Percentiles rank a stretch among this genome's conserved stretches.
Conservation (phyloP, 64 coral and sea anemone genomes). For the Orbicella faveolata region DNA sequence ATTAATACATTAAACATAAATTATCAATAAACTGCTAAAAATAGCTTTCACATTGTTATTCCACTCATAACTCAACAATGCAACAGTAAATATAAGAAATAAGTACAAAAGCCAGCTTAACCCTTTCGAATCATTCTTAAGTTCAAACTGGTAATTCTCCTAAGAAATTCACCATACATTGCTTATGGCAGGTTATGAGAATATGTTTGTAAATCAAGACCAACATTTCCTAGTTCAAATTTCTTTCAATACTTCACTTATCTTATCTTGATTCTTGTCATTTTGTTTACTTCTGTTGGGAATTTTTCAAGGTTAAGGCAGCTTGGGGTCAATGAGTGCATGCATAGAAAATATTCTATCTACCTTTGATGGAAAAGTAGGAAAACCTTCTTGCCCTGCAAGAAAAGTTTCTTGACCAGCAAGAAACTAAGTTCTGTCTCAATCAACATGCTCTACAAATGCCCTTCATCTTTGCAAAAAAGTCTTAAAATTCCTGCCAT, state of each 20-base stretch:
- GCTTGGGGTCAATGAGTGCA: background rate
- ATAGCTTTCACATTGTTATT: background rate
- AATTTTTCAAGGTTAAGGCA: background rate
- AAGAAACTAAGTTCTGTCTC: conserved; percentile 19
- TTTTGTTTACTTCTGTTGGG: background rate
- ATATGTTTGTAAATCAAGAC: too few relatives aligned
- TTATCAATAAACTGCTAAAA: background rate
- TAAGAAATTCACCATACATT: too few relatives aligned
- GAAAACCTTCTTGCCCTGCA: conserved; percentile 10
- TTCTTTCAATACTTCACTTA: too few relatives aligned
- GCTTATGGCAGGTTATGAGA: too few relatives aligned
- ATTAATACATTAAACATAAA: background rate
- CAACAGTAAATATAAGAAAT: too few relatives aligned
- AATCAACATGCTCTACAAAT: background rate
- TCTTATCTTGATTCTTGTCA: background rate
- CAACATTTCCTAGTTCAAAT: too few relatives aligned
- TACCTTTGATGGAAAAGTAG: background rate
- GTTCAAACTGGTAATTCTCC: too few relatives aligned
- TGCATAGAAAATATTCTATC: background rate
- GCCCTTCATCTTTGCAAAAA: too few relatives aligned
- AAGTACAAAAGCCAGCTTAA: too few relatives aligned
- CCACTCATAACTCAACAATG: background rate
- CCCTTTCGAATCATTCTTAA: too few relatives aligned
- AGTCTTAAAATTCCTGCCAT: background rate
- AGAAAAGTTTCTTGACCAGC: conserved; percentile 10